Evolutionary conservation across 2,113 vertebrate genomes (phyloP).

Genomic region (Ptilorrhoa leucosticta): DNA sequence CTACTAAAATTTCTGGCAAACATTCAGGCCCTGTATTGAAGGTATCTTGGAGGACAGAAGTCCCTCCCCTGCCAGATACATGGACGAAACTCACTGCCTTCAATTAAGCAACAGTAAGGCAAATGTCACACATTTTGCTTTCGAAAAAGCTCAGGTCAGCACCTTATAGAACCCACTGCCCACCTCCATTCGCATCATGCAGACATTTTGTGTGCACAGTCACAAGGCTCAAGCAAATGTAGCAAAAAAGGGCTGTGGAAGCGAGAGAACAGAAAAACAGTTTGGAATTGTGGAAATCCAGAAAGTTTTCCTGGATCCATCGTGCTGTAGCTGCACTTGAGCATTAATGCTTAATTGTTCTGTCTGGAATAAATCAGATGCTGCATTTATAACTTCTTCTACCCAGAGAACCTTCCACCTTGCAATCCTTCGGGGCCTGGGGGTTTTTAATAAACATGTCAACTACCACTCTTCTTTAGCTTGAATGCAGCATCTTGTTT

Average conservation of each 20-base stretch:
- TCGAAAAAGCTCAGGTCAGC: not conserved
- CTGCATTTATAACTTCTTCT: not conserved
- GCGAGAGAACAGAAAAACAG: accelerated
- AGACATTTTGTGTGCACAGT: not conserved
- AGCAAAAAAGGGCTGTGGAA: not conserved
- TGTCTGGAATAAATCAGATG: not conserved
- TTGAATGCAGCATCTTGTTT: constrained; percentile 59
- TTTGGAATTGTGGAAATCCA: not conserved
- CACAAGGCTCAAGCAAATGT: not conserved
- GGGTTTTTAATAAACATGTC: constrained; percentile 75
- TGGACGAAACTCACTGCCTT: not conserved
- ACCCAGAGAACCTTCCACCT: constrained; percentile 20
- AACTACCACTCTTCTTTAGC: constrained; percentile 63
- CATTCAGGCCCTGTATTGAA: not conserved
- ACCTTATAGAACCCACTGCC: not conserved
- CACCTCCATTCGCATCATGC: not conserved
- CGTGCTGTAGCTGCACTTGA: not conserved
- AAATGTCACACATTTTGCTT: not conserved
- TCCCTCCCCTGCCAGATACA: not conserved
- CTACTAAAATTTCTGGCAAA: not conserved
- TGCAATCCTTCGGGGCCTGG: constrained; percentile 1
- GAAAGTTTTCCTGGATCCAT: not conserved
- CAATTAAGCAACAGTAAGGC: not conserved
- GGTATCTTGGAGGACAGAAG: not conserved
- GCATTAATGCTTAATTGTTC: not conserved